phyloP scores from a whole-genome alignment of 1,140 invertebrate species.

The Eriosoma lanigerum region DNA sequence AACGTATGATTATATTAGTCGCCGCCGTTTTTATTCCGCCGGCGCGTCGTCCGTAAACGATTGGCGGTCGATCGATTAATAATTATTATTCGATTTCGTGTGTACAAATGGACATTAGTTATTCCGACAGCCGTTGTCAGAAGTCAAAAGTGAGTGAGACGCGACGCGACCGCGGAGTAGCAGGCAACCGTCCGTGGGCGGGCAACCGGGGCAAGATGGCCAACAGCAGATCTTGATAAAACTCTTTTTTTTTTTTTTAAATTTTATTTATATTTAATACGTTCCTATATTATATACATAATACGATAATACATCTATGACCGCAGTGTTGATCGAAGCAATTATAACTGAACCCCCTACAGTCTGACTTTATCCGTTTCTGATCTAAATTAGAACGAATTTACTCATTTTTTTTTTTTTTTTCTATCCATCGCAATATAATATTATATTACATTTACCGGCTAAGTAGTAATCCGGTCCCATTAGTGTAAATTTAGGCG shows the following conservation, averaged over 20 bases:
- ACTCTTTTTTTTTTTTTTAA: too few species aligned
- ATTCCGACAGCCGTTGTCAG: slow-evolving; percentile 39
- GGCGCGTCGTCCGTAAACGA: background rate
- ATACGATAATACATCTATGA: too few species aligned
- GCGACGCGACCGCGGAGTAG: background rate
- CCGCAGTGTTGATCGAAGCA: slow-evolving; percentile 49
- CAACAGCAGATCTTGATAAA: slow-evolving; percentile 42
- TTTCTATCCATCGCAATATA: too few species aligned
- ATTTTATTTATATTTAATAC: too few species aligned
- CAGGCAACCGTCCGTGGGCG: background rate
- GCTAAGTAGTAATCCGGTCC: slow-evolving; percentile 47
- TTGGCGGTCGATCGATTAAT: background rate
- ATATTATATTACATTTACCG: background rate
- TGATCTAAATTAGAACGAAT: slow-evolving; percentile 47
- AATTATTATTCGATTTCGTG: slow-evolving; percentile 23
- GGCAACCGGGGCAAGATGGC: background rate
- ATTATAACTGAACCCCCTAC: slow-evolving; percentile 46
- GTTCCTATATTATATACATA: background rate
- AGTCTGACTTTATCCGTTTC: slow-evolving; percentile 37
- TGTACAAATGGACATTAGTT: slow-evolving; percentile 17
- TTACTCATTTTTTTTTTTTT: background rate
- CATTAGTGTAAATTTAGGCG: slow-evolving; percentile 46
- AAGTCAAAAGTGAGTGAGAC: background rate
- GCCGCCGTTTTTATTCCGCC: too few species aligned
- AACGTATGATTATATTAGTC: background rate